Conservation (phyloP, 2,888 invertebrate genomes). For the Temnothorax ravouxi region DNA sequence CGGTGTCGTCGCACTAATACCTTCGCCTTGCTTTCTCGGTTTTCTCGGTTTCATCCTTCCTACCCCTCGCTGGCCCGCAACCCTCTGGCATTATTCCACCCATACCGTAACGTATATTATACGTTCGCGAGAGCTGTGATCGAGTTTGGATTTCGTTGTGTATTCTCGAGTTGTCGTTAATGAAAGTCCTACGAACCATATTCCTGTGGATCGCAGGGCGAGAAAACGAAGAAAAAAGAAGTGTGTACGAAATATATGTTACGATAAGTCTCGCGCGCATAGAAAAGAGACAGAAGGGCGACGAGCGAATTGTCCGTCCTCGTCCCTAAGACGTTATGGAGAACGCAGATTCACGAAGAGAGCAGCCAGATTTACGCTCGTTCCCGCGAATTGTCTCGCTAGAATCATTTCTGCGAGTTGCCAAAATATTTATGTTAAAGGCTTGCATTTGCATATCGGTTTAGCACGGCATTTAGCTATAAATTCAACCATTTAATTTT, state of each 20-base stretch:
- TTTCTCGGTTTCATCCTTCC: conserved; percentile 44
- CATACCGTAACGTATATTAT: conserved; percentile 56
- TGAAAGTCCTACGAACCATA: conserved; percentile 53
- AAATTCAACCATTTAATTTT: neutral
- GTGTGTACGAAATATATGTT: conserved; percentile 48
- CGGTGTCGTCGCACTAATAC: conserved; percentile 45
- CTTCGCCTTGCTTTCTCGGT: conserved; percentile 68
- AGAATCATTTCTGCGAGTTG: conserved; percentile 10
- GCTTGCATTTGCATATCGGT: conserved; percentile 24
- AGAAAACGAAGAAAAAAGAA: conserved; percentile 37
- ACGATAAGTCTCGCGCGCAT: conserved; percentile 57
- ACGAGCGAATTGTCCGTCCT: conserved; percentile 78
- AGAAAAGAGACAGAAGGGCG: conserved; percentile 67
- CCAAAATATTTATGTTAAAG: conserved; percentile 36
- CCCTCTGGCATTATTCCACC: conserved; percentile 55
- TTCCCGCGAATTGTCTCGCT: conserved; percentile 72
- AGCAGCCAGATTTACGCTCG: conserved; percentile 73
- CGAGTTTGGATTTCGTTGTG: conserved; percentile 76
- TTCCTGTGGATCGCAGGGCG: conserved; percentile 44
- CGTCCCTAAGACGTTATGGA: conserved; percentile 71
- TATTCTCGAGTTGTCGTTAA: conserved; percentile 68
- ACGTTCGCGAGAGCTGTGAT: conserved; percentile 81
- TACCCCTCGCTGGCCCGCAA: conserved; percentile 54
- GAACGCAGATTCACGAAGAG: conserved; percentile 74
- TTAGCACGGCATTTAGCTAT: conserved; percentile 19